Conservation (phyloP, 1,140 invertebrate species). For the Pentalonia nigronervosa region DNA sequence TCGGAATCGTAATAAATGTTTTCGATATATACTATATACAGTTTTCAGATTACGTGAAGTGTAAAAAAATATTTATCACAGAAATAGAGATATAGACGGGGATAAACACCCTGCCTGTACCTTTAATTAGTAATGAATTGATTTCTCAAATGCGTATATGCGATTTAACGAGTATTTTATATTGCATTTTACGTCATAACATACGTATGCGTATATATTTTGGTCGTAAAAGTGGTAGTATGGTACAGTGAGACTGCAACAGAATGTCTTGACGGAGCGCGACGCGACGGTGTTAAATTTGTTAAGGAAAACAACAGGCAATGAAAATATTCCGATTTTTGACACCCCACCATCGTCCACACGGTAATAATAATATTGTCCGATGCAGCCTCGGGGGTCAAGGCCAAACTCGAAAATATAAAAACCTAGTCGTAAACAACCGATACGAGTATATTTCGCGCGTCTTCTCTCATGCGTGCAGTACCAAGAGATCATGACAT, state of each 20-base stretch:
- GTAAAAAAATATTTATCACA: background rate
- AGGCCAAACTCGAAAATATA: background rate
- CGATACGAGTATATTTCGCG: background rate
- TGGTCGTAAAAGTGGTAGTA: background rate
- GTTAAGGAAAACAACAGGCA: background rate
- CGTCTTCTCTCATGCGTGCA: too few species aligned
- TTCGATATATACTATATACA: background rate
- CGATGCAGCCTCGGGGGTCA: background rate
- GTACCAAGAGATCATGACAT: background rate
- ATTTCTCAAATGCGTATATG: background rate
- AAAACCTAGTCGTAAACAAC: background rate
- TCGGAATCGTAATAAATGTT: background rate
- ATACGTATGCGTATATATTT: background rate
- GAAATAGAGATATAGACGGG: background rate
- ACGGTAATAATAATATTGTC: background rate
- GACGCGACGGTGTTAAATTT: too few species aligned
- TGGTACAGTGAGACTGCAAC: background rate
- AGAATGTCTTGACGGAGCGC: background rate
- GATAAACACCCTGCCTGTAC: background rate
- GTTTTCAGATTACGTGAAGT: background rate
- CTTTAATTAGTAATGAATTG: background rate
- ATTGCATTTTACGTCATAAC: background rate
- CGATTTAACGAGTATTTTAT: background rate
- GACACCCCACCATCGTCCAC: background rate
- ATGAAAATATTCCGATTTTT: background rate